Conservation (phyloP, 2,797 vertebrate species). For the Podarcis siculus region DNA sequence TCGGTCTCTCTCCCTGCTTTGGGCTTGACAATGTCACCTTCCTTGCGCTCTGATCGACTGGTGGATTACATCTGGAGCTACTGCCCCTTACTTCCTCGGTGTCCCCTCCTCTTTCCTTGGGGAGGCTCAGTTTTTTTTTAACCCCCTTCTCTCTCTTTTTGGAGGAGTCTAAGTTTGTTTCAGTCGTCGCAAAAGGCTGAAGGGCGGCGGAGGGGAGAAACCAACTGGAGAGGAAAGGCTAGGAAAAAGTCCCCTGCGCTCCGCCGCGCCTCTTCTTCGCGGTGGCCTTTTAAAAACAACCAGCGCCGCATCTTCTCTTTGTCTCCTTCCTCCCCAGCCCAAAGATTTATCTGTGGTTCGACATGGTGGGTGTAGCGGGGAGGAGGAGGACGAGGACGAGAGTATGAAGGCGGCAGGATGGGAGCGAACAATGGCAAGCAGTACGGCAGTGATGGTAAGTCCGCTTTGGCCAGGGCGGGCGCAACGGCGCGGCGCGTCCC, state of each 20-base stretch:
- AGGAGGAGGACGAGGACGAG: slow-evolving; percentile 58
- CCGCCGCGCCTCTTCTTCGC: background rate
- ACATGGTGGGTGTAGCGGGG: slow-evolving; percentile 56
- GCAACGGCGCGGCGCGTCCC: background rate
- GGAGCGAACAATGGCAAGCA: slow-evolving; percentile 98
- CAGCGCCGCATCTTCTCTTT: background rate
- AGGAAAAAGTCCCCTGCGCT: too few relatives aligned
- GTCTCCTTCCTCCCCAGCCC: background rate
- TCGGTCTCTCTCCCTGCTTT: too few relatives aligned
- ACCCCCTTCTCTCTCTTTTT: too few relatives aligned
- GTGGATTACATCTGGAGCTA: background rate
- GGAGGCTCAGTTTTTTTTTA: background rate
- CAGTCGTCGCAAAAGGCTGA: background rate
- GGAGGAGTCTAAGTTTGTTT: background rate
- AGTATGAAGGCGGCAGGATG: slow-evolving; percentile 95
- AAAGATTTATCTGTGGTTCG: background rate
- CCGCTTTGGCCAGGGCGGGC: background rate
- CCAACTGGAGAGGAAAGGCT: background rate
- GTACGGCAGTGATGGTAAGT: slow-evolving; percentile 97
- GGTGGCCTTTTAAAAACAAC: background rate
- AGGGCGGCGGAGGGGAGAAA: slow-evolving; percentile 50
- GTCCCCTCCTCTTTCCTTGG: slow-evolving; percentile 21
- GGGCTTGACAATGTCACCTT: background rate
- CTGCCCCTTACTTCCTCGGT: background rate
- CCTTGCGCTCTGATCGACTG: background rate